A percentile compares a stretch with the other conserved stretches of the same genome.
Evolutionary conservation across 2,797 vertebrate species (phyloP).

Genomic region (Rousettus madagascariensis): DNA sequence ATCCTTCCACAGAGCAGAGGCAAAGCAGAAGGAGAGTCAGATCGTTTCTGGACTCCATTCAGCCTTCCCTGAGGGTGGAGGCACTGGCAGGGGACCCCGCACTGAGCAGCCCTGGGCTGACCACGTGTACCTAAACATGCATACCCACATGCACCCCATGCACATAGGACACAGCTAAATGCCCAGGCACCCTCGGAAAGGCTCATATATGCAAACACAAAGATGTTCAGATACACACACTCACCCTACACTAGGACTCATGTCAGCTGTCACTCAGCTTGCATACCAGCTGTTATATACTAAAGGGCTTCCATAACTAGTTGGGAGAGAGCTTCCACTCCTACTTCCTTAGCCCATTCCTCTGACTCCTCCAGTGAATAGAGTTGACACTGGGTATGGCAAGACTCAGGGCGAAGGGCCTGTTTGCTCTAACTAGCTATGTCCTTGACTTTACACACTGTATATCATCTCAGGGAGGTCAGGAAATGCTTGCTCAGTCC

Average conservation of each 20-base stretch:
- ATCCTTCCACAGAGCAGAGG: neutral
- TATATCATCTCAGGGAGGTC: neutral
- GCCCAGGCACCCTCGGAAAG: neutral
- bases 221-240: neutral
- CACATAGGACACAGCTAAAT: neutral
- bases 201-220: neutral
- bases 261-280: neutral
- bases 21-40: neutral
- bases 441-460: neutral
- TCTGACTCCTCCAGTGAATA: neutral
- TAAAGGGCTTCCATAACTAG: neutral
- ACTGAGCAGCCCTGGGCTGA: neutral
- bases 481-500: neutral
- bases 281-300: neutral
- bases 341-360: neutral
- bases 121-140: accelerated
- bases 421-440: neutral
- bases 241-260: neutral
- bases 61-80: neutral
- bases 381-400: neutral
- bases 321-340: neutral
- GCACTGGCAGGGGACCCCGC: neutral
- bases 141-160: accelerated
- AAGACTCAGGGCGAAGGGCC: neutral
- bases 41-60: neutral